Evolutionary conservation across 2,888 invertebrate genomes (phyloP), one percentile per base, ranked within the genome.

Genomic region (Melangyna quadrimaculata): DNA sequence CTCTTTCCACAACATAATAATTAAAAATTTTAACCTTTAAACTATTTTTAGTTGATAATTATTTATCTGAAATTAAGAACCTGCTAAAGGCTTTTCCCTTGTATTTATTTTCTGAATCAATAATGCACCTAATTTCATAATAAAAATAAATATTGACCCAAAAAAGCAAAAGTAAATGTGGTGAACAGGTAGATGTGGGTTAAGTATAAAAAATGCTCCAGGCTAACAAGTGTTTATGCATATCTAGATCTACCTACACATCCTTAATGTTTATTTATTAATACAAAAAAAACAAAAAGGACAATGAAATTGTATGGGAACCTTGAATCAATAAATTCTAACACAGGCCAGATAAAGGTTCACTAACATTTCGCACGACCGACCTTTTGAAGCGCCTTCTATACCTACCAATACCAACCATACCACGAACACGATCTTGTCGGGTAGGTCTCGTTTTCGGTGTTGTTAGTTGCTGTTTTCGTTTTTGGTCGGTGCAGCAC

Each of bases 351-450:
- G 63, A 71, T 65, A 73, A 73, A 59, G 73, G 69, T 70, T 78
- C 69, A 70, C 67, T 29, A 74, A 70, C 65, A 84, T 84, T 84
- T 84, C 83, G 83, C 79, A 79, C 79, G 79, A 84, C 70, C 79
- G 79, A 84, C 70, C 74, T 71, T 74, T 70, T 29, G n/a, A 59
- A 65, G 67, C 57, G 74, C 74, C 79, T 71, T 70, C 32, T n/a
- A n/a, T n/a, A n/a, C 2, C 19, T 35, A n/a, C 6, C 3, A 6
- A 6, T 27, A 27, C 59, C 59, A 35, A n/a, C n/a, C 8, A 43
- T 43, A 67, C 32, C 65, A 67, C 48, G 22, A 48, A 35, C 48
- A 48, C 29, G 57, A 74, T 63, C 43, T 27, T 43, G 27, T 29
- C 35, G 3, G 22, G 59, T 59, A 27, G 24, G 27, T 24, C 27